Evolutionary conservation across 2,113 vertebrate genomes (phyloP), one percentile per base, ranked within the genome.

Genomic region (Pheucticus melanocephalus): DNA sequence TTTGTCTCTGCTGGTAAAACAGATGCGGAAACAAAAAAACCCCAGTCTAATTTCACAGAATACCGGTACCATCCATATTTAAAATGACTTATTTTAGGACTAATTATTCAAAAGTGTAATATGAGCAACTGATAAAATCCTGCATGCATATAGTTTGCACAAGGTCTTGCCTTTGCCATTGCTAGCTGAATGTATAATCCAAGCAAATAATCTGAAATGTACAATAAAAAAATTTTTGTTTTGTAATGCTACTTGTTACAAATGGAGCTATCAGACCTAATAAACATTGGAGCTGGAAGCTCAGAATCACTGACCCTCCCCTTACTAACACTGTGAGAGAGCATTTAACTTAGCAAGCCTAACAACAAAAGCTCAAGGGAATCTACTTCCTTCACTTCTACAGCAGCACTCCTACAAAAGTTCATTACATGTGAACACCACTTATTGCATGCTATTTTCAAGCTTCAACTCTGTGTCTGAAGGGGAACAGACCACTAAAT

Each of bases 371-470:
- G 1, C 2, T 23, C 35, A 65, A 76, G 45, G 14, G 17, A 72
- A 72, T 31, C 10, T n/a, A 47, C 10, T 15, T 69, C 24, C 22
- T 28, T 17, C 60, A 42, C 11, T 47, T 19, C 50, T 19, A 12
- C 1, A 73, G 40, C 10, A 84, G 53, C 12, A 24, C 9, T 54
- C 24, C 5, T 18, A 8, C 2, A 40, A 44, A 21, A 68, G 14
- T n/a, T 89, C 12, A 22, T 25, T 45, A 0, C 10, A 78, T 66
- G 12, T 27, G 13, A 82, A 37, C n/a, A 68, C 1, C 19, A 53
- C 14, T 63, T 78, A 75, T 7, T 18, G 12, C 30, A 68, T 0
- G 0, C 3, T 48, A 27, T 4, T n/a, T 33, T n/a, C 73, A 85
- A 87, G 23, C 11, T 77, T 47, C n/a, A 68, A 31, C 5, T 66